These are phyloP conservation scores for Zosterops hypoxanthus DNA, from an alignment of 2,113 vertebrate genomes.

Conservation along the genomic window DNA sequence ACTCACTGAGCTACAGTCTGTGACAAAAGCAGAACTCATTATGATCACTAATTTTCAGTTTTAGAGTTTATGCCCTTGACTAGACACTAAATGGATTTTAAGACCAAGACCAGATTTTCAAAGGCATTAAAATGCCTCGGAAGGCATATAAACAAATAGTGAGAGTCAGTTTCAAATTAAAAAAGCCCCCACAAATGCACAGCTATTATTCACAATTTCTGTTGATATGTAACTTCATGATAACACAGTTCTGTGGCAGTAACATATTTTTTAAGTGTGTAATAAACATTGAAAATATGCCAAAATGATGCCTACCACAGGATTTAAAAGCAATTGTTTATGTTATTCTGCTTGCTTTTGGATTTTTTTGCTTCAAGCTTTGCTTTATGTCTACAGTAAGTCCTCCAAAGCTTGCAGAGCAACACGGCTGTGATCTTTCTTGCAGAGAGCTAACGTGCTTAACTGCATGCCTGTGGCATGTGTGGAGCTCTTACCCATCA, in stretches of 20 bases:
- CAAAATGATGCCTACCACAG: slow-evolving; percentile 19
- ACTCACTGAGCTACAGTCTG: not conserved
- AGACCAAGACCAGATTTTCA: slow-evolving; percentile 4
- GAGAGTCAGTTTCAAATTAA: not conserved
- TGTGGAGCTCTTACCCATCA: not conserved
- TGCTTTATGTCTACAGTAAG: not conserved
- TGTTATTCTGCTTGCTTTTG: not conserved
- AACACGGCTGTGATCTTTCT: not conserved
- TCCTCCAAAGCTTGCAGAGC: not conserved
- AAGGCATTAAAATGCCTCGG: not conserved
- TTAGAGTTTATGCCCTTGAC: not conserved
- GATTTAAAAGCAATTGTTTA: slow-evolving; percentile 46
- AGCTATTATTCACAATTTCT: slow-evolving; percentile 39
- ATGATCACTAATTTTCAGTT: not conserved
- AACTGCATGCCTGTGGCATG: not conserved
- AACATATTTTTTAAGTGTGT: slow-evolving; percentile 28
- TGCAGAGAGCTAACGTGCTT: not conserved
- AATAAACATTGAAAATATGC: slow-evolving; percentile 51
- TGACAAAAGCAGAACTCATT: slow-evolving; percentile 3
- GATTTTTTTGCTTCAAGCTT: slow-evolving; percentile 14
- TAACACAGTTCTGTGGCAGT: slow-evolving; percentile 15
- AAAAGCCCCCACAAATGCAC: not conserved
- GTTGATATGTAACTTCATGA: slow-evolving; percentile 1
- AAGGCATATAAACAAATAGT: not conserved
- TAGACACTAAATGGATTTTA: not conserved